phyloP scores from a whole-genome alignment of 1,140 invertebrate species.

The Brachionus plicatilis region DNA sequence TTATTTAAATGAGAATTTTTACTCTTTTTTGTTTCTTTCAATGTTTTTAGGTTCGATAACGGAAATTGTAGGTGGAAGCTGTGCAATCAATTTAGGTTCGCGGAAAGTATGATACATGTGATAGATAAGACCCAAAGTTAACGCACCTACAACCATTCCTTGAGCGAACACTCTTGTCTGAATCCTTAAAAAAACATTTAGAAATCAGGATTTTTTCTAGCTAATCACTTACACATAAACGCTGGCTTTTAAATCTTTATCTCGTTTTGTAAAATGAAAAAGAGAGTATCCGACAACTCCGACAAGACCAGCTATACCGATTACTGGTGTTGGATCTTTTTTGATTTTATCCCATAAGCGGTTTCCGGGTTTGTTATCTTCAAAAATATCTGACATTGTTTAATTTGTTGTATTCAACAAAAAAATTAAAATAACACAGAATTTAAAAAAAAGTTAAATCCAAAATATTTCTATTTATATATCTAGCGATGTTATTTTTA shows the following conservation, averaged over 20 bases:
- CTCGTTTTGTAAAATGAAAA: background rate
- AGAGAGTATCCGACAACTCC: constrained; percentile 13
- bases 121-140: background rate
- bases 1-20: background rate
- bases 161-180: constrained; percentile 16
- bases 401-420: background rate
- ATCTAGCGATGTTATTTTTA: background rate
- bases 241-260: background rate
- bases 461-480: background rate
- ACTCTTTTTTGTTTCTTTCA: background rate
- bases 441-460: background rate
- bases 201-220: too few species aligned
- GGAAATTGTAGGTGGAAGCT: background rate
- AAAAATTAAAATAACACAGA: background rate
- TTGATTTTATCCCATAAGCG: background rate
- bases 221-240: background rate
- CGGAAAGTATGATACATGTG: background rate
- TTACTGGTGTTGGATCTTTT: constrained; percentile 11
- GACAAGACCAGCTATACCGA: background rate
- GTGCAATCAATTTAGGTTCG: background rate
- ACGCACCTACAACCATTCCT: constrained; percentile 3
- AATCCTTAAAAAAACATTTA: background rate
- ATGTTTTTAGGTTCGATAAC: background rate
- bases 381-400: constrained; percentile 15
- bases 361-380: background rate